phyloP scores from a whole-genome alignment of 2,888 invertebrate genomes.

The Pelosia muscerda region DNA sequence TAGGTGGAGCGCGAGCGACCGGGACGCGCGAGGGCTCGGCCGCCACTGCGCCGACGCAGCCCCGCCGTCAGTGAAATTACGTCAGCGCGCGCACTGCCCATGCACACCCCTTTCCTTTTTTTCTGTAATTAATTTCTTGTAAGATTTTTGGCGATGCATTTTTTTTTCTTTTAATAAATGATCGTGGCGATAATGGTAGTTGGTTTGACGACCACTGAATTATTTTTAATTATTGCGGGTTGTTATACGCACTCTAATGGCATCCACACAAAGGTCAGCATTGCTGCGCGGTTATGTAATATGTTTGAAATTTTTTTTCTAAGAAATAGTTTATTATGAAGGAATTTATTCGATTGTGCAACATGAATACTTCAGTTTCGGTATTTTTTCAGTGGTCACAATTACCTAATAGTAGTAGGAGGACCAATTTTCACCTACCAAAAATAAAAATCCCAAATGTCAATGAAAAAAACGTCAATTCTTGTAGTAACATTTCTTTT shows the following conservation, averaged over 20 bases:
- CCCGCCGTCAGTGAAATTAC: conserved; percentile 76
- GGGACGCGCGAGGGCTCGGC: conserved; percentile 75
- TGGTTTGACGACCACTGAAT: conserved; percentile 29
- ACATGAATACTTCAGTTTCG: too few species aligned
- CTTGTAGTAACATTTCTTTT: too few species aligned
- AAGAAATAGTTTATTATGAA: not conserved
- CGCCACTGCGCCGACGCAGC: conserved; percentile 73
- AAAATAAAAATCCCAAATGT: too few species aligned
- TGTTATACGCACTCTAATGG: conserved; percentile 6
- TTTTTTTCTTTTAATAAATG: conserved; percentile 58
- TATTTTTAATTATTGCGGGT: conserved; percentile 33
- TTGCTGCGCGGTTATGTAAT: conserved; percentile 3
- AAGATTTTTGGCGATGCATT: conserved; percentile 72
- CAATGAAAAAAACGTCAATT: too few species aligned
- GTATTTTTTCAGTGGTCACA: too few species aligned
- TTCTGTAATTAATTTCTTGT: conserved; percentile 83
- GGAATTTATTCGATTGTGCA: not conserved
- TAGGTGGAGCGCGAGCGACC: conserved; percentile 56
- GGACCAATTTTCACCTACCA: too few species aligned
- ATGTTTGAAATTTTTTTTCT: not conserved
- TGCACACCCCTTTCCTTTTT: conserved; percentile 84
- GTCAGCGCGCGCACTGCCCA: conserved; percentile 74
- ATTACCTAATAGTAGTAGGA: too few species aligned
- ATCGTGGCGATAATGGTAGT: conserved; percentile 43
- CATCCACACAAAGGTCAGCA: not conserved